These are phyloP conservation scores for Nephrocerus scutellatus DNA, from an alignment of 2,888 invertebrate species.

Conservation along the genomic window DNA sequence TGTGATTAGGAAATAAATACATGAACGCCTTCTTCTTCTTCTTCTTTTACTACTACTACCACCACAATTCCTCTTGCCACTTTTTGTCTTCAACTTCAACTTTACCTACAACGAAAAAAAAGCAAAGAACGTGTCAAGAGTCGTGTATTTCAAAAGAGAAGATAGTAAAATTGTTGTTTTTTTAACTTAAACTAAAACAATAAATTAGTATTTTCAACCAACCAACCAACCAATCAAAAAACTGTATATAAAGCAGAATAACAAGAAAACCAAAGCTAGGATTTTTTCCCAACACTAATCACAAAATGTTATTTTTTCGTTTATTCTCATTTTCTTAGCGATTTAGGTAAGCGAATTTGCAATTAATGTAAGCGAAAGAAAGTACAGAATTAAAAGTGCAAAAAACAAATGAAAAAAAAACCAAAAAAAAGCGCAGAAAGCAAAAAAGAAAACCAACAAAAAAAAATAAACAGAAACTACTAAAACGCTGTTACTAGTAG, in stretches of 20 bases:
- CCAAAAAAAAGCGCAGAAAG: constrained; percentile 7
- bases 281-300: constrained; percentile 42
- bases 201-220: no score
- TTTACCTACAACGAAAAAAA: constrained; percentile 6
- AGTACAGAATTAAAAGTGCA: constrained; percentile 12
- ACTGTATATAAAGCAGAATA: constrained; percentile 16
- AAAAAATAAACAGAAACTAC: constrained; percentile 10
- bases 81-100: no score
- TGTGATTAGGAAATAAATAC: constrained; percentile 24
- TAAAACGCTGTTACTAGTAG: no score
- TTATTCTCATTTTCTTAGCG: constrained; percentile 48
- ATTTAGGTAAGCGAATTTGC: constrained; percentile 41
- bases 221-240: constrained; percentile 18
- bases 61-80: no score
- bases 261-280: constrained; percentile 24
- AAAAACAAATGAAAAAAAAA: constrained; percentile 14
- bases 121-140: constrained; percentile 16
- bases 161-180: constrained; percentile 12
- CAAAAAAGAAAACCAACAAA: not conserved
- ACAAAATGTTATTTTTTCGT: constrained; percentile 47
- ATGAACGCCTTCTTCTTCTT: no score
- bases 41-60: no score
- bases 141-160: constrained; percentile 5
- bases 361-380: constrained; percentile 30
- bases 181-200: constrained; percentile 15